Conservation (phyloP, 2,888 invertebrate species). For the Apotomis betuletana region DNA sequence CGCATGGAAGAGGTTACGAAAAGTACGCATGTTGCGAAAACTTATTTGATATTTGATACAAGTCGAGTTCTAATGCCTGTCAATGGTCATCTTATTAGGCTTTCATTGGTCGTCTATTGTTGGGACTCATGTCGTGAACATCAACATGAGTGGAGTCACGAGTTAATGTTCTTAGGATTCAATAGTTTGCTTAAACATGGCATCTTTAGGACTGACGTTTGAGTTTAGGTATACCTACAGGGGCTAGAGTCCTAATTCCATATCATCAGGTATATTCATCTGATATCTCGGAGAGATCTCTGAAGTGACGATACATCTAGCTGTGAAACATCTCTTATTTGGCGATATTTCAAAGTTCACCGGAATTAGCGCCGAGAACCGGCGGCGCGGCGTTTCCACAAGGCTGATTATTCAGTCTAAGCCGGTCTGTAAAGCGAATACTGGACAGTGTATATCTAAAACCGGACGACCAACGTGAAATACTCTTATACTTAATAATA, state of each 20-base stretch:
- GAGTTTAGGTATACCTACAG: neutral
- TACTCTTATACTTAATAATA: too few relatives aligned
- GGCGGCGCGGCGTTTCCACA: too few relatives aligned
- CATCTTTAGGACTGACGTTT: slow-evolving; percentile 1
- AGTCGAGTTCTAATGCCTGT: slow-evolving; percentile 1
- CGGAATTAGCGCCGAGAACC: too few relatives aligned
- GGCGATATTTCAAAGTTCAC: too few relatives aligned
- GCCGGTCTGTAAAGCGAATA: too few relatives aligned
- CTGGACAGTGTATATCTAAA: too few relatives aligned
- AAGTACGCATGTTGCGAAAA: slow-evolving; percentile 64
- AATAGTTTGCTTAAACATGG: slow-evolving; percentile 6
- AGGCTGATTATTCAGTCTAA: too few relatives aligned
- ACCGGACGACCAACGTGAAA: too few relatives aligned
- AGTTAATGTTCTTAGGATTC: slow-evolving; percentile 17
- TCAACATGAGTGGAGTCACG: slow-evolving; percentile 20
- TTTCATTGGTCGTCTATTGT: slow-evolving; percentile 26
- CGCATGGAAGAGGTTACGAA: slow-evolving; percentile 63
- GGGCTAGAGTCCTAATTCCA: neutral
- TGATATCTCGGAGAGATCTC: too few relatives aligned
- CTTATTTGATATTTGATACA: slow-evolving; percentile 46
- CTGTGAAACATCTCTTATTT: too few relatives aligned
- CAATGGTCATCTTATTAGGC: slow-evolving; percentile 37
- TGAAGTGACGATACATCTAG: too few relatives aligned
- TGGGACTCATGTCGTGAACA: neutral
- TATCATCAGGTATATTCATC: too few relatives aligned